Evolutionary conservation across 2,888 invertebrate species (phyloP), one percentile per base, ranked within the genome.

Genomic region (Criorhina ranunculi): DNA sequence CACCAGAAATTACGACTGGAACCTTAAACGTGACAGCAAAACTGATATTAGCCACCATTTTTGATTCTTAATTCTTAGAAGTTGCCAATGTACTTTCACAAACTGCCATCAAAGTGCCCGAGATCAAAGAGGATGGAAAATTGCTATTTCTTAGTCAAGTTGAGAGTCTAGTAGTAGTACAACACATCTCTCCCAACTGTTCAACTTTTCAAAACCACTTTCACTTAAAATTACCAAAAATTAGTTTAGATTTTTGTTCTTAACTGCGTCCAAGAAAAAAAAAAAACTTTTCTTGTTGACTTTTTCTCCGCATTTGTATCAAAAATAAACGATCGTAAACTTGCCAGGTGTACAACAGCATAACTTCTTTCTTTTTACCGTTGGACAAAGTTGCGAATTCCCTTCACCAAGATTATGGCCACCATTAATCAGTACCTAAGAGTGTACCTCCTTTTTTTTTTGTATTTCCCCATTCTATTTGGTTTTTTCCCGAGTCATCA

Each of bases 391-490:
- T 5, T 64, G 33, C 5, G 7, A 53, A 40, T 64, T 31, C 8
- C 40, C n/a, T 49, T 37, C 7, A 40, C 12, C 42, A 51, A 29
- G 67, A 60, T 59, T 59, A 77, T 67, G 59, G 33, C 67, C 51
- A 44, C 67, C 67, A 77, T 77, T 67, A 67, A 77, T 77, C 76
- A 77, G 42, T 51, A 44, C 66, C 33, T 46, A 17, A 44, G 40
- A 24, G 42, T 62, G 44, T 8, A 6, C 0, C 6, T n/a, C n/a
- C n/a, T n/a, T 0, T 40, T 35, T 46, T 49, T 40, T 33, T 59
- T 12, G 46, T 46, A 24, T 24, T 3, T 4, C 7, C 2, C 37
- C 31, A 37, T 35, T 37, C 62, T 40, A 40, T 31, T 5, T 12
- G 24, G 12, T 46, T 19, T 66, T 66, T 66, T 49, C 66, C 40